Conservation (phyloP, 2,797 vertebrate genomes). For the Myripristis jacobus region DNA sequence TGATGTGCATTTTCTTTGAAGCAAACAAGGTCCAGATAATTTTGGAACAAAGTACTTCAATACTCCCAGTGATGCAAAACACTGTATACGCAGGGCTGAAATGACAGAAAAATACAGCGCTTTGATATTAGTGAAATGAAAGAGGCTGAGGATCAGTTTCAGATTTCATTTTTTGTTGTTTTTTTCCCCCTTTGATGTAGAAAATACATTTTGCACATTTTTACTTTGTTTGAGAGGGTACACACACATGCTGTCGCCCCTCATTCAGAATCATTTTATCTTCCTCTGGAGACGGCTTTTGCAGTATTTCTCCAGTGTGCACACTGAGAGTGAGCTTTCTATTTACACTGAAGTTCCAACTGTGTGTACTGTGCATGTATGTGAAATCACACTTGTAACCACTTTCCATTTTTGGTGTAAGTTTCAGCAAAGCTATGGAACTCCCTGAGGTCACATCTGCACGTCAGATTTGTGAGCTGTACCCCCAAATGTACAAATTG, state of each 20-base stretch:
- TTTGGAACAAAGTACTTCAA: conserved; percentile 1
- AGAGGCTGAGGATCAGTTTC: conserved; percentile 30
- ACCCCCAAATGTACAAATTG: too few species aligned
- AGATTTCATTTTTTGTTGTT: conserved; percentile 33
- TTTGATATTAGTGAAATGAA: conserved; percentile 49
- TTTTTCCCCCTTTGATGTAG: conserved; percentile 53
- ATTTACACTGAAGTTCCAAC: too few species aligned
- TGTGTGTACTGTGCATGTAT: too few species aligned
- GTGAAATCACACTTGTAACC: too few species aligned
- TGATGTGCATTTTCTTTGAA: too few species aligned
- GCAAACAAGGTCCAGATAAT: conserved; percentile 1
- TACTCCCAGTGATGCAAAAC: conserved; percentile 21
- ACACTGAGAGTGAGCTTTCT: conserved; percentile 19
- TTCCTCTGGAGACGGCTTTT: conserved; percentile 27
- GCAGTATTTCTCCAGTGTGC: conserved; percentile 3
- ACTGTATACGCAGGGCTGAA: conserved; percentile 17
- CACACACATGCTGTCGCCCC: conserved; percentile 46
- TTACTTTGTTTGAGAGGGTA: conserved; percentile 41
- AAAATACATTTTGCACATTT: conserved; percentile 59
- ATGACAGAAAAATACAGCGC: conserved; percentile 31
- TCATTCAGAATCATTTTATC: conserved; percentile 37
- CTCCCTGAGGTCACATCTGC: too few species aligned
- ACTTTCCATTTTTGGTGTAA: too few species aligned
- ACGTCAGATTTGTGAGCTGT: too few species aligned
- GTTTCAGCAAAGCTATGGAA: too few species aligned